Evolutionary conservation across 1,140 invertebrate genomes (phyloP).

Genomic region (Drosophila melanica): DNA sequence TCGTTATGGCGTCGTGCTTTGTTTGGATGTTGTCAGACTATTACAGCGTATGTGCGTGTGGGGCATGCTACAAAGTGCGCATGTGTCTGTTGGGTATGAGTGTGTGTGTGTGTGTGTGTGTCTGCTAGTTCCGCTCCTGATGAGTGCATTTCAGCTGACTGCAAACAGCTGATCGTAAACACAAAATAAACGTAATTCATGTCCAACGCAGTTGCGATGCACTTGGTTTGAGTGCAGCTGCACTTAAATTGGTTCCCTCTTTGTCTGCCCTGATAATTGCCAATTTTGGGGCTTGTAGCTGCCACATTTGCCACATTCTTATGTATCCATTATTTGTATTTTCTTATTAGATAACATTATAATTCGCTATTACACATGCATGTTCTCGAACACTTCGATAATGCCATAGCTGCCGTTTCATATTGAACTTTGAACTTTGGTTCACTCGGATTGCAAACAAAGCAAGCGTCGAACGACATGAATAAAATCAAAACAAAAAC

Average conservation of each 20-base stretch:
- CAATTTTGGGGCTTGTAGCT: neutral
- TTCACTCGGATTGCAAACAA: conserved; percentile 35
- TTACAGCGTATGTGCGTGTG: conserved; percentile 32
- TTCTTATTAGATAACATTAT: too few species aligned
- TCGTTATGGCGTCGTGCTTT: conserved; percentile 17
- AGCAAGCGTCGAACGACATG: conserved; percentile 27
- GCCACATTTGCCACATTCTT: too few species aligned
- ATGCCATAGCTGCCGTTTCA: conserved; percentile 4
- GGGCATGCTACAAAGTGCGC: conserved; percentile 25
- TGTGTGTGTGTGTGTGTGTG: conserved; percentile 18
- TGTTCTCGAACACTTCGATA: conserved; percentile 3
- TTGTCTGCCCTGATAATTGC: conserved; percentile 9
- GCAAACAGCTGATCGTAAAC: conserved; percentile 72
- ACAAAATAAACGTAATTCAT: conserved; percentile 44
- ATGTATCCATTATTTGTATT: too few species aligned
- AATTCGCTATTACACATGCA: conserved; percentile 4
- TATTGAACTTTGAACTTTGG: conserved; percentile 37
- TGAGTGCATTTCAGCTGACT: conserved; percentile 31
- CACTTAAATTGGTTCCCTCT: conserved; percentile 38
- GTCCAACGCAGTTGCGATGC: conserved; percentile 31
- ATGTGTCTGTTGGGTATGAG: conserved; percentile 21
- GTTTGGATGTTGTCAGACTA: conserved; percentile 57
- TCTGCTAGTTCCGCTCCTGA: neutral
- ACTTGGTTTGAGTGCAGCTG: conserved; percentile 43
- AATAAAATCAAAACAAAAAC: conserved; percentile 29